Conservation (phyloP, 2,888 invertebrate genomes). For the Lasioglossum villosulum region DNA sequence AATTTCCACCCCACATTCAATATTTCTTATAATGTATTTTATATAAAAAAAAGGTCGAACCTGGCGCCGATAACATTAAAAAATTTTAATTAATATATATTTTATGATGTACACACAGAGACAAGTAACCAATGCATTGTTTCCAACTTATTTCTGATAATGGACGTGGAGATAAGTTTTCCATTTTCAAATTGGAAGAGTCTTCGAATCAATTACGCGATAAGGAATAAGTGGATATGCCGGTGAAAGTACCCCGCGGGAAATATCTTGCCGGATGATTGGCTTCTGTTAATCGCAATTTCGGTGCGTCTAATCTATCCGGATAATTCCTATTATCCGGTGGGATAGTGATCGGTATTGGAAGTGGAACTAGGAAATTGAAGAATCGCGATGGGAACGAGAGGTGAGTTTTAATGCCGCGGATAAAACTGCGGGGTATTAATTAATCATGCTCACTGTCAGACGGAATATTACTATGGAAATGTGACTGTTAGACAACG, state of each 20-base stretch:
- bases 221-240: conserved; percentile 3
- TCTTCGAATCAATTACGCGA: neutral
- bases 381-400: neutral
- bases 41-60: too few species aligned
- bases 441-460: neutral
- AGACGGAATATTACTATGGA: neutral
- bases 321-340: conserved; percentile 42
- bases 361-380: neutral
- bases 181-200: neutral
- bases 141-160: neutral
- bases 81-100: too few species aligned
- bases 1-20: too few species aligned
- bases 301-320: conserved; percentile 37
- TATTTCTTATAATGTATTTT: too few species aligned
- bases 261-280: conserved; percentile 49
- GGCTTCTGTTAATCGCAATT: conserved; percentile 42
- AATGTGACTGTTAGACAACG: neutral
- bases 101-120: too few species aligned
- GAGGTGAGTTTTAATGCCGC: neutral
- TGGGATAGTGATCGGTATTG: conserved; percentile 3
- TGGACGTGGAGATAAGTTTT: neutral
- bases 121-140: neutral
- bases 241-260: conserved; percentile 25
- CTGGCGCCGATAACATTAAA: too few species aligned
- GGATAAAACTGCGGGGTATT: neutral